These are phyloP conservation scores for Gymnorhina tibicen DNA, from an alignment of 2,113 vertebrate species.

Conservation along the genomic window DNA sequence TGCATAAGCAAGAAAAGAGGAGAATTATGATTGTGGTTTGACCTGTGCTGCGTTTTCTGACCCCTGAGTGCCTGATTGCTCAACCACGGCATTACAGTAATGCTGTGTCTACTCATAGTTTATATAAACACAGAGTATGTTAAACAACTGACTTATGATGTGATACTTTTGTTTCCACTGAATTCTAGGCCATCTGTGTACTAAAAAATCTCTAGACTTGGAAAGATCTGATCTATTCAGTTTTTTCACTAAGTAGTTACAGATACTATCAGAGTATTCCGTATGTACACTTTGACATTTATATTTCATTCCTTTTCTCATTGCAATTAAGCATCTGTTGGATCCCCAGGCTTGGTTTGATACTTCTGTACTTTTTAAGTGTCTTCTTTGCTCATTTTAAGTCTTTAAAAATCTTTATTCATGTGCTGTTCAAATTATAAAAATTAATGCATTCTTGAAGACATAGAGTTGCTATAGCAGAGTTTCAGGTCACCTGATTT, in stretches of 20 bases:
- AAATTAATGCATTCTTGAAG: neutral
- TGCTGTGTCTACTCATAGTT: slow-evolving; percentile 29
- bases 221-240: neutral
- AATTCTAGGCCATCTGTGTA: slow-evolving; percentile 39
- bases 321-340: neutral
- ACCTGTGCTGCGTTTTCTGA: slow-evolving; percentile 21
- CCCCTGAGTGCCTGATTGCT: slow-evolving; percentile 43
- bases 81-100: slow-evolving; percentile 22
- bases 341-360: neutral
- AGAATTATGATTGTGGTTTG: slow-evolving; percentile 40
- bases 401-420: neutral
- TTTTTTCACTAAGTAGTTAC: slow-evolving; percentile 8
- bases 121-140: slow-evolving; percentile 40
- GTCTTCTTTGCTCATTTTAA: neutral
- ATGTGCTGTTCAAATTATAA: neutral
- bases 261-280: neutral
- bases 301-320: neutral
- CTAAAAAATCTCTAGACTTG: slow-evolving; percentile 11
- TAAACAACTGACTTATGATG: slow-evolving; percentile 57
- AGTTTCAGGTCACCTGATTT: neutral
- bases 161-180: slow-evolving; percentile 40
- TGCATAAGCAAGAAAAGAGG: neutral
- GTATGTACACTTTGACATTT: neutral
- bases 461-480: neutral
- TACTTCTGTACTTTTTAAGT: neutral